These are phyloP conservation scores for Prunella fulvescens DNA, from an alignment of 2,113 vertebrate species.

Conservation along the genomic window DNA sequence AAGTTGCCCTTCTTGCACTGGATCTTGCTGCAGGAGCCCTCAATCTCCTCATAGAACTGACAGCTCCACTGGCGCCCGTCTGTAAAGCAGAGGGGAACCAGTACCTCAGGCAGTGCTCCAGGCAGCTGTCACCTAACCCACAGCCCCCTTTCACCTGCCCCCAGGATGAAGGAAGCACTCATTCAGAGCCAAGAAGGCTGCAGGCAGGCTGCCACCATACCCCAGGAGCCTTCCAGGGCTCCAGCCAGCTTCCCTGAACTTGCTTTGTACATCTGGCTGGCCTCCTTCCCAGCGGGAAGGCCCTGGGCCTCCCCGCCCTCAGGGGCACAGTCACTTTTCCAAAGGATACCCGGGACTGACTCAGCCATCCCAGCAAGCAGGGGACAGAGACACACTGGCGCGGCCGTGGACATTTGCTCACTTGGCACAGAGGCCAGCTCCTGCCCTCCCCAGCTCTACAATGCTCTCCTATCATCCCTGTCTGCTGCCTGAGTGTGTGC, in stretches of 20 bases:
- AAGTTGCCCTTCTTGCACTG: constrained; percentile 88
- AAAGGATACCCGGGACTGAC: background rate
- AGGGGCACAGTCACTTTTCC: background rate
- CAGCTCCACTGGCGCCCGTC: constrained; percentile 94
- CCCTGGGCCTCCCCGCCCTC: background rate
- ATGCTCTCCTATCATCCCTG: background rate
- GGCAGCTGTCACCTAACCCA: background rate
- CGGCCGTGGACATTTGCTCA: background rate
- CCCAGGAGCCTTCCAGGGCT: background rate
- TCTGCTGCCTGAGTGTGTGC: background rate
- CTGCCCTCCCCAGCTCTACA: background rate
- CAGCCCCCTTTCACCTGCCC: background rate
- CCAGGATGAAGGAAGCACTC: background rate
- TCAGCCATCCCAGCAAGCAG: background rate
- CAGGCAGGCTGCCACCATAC: background rate
- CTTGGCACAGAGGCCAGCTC: background rate
- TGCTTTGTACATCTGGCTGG: constrained; percentile 53
- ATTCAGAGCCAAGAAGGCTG: background rate
- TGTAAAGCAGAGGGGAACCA: constrained; percentile 17
- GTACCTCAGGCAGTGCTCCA: background rate
- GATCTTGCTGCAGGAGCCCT: constrained; percentile 89
- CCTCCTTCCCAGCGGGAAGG: constrained; percentile 27
- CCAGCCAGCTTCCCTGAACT: background rate
- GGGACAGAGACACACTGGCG: background rate
- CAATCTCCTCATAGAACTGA: constrained; percentile 90